Evolutionary conservation across 2,113 vertebrate species (phyloP), one percentile per base, ranked within the genome.

Genomic region (Apus apus): DNA sequence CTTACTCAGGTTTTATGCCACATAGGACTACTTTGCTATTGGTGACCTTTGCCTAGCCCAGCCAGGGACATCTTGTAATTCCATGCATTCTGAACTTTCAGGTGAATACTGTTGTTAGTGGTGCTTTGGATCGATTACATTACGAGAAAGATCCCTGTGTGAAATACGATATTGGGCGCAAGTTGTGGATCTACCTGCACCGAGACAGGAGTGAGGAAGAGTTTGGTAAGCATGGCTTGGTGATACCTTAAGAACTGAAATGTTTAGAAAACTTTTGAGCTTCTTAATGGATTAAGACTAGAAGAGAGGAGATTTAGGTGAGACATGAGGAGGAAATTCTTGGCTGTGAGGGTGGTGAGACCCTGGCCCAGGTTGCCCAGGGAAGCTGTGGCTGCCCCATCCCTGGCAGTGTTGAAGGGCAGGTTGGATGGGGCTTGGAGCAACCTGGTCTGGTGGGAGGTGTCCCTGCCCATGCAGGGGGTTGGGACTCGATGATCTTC

Each of bases 61-160:
- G 12, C 4, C 2, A 60, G 72, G 38, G 32, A 5, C 11, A 5
- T 22, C 1, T 58, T 65, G n/a, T 88, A 45, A 89, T 51, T 60
- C 32, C 8, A 5, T 83, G 81, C 64, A 43, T 82, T 92, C 15
- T 73, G 38, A 64, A 65, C 64, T 91, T 72, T 9, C 89, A 99
- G 99, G 99, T 99, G 84, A 99, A 99, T 86, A 99, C 99, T 0
- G 99, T 99, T 40, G 99, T 99, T 82, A 99, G 99, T 13, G 99
- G 99, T 1, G 99, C 99, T 29, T 96, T 99, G 84, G 99, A 99
- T 78, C 98, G 99, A 58, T 94, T 99, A 8, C 99, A 99, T 90
- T 99, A 99, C 30, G 99, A 99, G 96, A 99, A 99, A 80, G 99
- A 99, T 90, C 99, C 99, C 1, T 99, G 99, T 71, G 99, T 99